Conservation (phyloP, 2,797 vertebrate genomes). For the Carcharodon carcharias region DNA sequence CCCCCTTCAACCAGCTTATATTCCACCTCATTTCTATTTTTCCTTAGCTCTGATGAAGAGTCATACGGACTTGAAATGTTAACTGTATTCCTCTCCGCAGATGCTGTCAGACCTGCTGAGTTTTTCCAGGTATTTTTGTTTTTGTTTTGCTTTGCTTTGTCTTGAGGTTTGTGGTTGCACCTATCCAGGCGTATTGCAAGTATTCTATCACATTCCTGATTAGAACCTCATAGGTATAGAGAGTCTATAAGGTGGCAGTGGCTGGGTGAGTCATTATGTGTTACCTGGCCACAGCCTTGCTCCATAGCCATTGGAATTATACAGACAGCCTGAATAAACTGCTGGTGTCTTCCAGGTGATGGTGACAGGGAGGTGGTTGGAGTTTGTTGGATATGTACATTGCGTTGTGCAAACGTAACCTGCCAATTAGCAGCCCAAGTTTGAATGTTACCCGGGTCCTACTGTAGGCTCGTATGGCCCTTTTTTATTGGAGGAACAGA, state of each 20-base stretch:
- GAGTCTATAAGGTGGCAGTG: too few species aligned
- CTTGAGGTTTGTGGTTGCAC: not conserved
- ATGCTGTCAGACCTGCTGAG: too few species aligned
- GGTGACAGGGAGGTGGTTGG: not conserved
- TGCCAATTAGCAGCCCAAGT: not conserved
- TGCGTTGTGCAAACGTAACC: not conserved
- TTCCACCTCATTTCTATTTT: too few species aligned
- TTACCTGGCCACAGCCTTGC: not conserved
- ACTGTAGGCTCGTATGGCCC: not conserved
- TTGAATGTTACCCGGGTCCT: not conserved
- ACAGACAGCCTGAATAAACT: too few species aligned
- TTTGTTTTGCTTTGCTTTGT: not conserved
- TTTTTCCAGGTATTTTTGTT: too few species aligned
- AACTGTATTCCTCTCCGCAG: too few species aligned
- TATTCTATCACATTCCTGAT: not conserved
- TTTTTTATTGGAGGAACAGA: not conserved
- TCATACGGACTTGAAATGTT: too few species aligned
- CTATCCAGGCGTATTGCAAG: not conserved
- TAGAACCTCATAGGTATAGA: not conserved
- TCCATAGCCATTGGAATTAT: not conserved
- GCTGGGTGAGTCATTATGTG: not conserved
- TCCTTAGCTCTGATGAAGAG: too few species aligned
- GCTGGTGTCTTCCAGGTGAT: not conserved
- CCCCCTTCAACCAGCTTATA: too few species aligned
- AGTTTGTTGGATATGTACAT: not conserved